These are phyloP conservation scores for Drosophila kanapiae DNA, from an alignment of 1,140 invertebrate genomes.

Conservation along the genomic window DNA sequence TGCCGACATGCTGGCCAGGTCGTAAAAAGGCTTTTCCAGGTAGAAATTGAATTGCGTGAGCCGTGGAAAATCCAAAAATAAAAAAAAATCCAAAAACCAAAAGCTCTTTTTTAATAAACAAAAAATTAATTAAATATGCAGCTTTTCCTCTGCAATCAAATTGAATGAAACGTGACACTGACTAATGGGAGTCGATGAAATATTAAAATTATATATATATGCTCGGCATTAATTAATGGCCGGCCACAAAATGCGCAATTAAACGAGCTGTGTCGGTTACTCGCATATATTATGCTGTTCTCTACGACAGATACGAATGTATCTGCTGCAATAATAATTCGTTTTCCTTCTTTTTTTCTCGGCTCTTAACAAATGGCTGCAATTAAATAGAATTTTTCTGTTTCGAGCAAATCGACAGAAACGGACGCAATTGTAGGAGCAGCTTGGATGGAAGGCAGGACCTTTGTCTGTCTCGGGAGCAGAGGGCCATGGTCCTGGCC, in stretches of 20 bases:
- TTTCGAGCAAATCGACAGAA: no score
- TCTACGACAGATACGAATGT: slow-evolving; percentile 2
- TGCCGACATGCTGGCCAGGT: slow-evolving; percentile 37
- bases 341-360: slow-evolving; percentile 3
- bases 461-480: not conserved
- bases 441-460: not conserved
- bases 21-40: slow-evolving; percentile 43
- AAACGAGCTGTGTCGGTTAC: not conserved
- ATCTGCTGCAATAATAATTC: slow-evolving; percentile 23
- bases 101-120: slow-evolving; percentile 26
- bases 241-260: slow-evolving; percentile 32
- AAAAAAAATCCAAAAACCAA: not conserved
- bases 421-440: not conserved
- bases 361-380: slow-evolving; percentile 33
- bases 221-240: slow-evolving; percentile 25
- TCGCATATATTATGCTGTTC: slow-evolving; percentile 5
- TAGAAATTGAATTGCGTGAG: slow-evolving; percentile 42
- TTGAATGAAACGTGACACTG: slow-evolving; percentile 25
- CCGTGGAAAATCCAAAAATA: slow-evolving; percentile 3
- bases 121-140: not conserved
- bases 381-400: slow-evolving; percentile 28
- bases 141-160: not conserved
- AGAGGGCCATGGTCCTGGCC: slow-evolving; percentile 1
- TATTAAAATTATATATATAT: not conserved
- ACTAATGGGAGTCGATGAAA: slow-evolving; percentile 25